A percentile compares a stretch with the other conserved stretches of the same genome.
Conservation (phyloP, 2,113 vertebrate genomes). For the Dicrurus megarhynchus region DNA sequence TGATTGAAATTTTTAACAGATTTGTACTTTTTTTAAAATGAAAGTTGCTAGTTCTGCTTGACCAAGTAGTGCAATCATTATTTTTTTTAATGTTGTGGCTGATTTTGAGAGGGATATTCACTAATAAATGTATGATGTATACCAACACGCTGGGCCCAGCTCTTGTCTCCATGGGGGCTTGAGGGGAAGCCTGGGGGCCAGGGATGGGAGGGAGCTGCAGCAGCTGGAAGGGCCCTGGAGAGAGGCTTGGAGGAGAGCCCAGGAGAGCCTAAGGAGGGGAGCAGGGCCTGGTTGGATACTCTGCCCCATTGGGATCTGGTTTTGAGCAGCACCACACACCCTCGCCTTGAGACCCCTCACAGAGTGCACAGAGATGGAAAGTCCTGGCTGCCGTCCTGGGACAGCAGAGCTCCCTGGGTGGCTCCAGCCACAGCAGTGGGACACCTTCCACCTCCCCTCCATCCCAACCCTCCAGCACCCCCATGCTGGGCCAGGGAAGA, state of each 20-base stretch:
- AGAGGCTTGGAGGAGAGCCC: background rate
- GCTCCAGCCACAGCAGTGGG: no score
- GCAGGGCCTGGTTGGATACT: background rate
- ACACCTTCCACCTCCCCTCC: no score
- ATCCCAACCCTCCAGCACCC: background rate
- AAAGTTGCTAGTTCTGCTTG: slow-evolving; percentile 99
- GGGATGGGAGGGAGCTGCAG: background rate
- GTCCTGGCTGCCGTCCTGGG: fast-evolving
- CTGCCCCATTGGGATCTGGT: background rate
- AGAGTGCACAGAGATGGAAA: fast-evolving
- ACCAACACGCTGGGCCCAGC: slow-evolving; percentile 62
- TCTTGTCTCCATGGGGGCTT: background rate
- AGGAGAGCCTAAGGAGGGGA: background rate
- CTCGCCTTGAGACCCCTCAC: fast-evolving
- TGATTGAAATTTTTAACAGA: slow-evolving; percentile 99
- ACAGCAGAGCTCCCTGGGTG: fast-evolving
- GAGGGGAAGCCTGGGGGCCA: background rate
- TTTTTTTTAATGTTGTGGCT: slow-evolving; percentile 99
- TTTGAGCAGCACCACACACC: background rate
- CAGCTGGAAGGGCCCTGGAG: no score
- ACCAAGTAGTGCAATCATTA: slow-evolving; percentile 99
- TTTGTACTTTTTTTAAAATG: slow-evolving; percentile 99
- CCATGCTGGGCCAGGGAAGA: background rate
- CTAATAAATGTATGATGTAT: slow-evolving; percentile 99
- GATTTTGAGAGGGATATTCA: slow-evolving; percentile 99